Percentiles rank a stretch among this genome's conserved stretches.
phyloP scores from a whole-genome alignment of 2,888 invertebrate species.

The Scelioninae gen. 1 region DNA sequence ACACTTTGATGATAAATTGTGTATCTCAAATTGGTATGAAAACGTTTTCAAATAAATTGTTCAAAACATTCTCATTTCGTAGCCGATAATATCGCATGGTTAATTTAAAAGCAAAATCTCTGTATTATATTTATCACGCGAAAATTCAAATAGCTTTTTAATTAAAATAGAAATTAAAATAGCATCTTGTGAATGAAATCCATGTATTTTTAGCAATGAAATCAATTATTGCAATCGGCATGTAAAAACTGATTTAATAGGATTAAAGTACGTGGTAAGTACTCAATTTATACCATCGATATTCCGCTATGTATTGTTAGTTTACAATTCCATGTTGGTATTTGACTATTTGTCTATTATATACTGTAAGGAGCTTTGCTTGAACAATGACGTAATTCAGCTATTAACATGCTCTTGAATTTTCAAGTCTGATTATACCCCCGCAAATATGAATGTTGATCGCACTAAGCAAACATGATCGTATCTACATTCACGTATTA shows the following conservation, averaged over 20 bases:
- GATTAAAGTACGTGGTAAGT: conserved; percentile 22
- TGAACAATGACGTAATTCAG: conserved; percentile 59
- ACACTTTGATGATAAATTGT: too few relatives aligned
- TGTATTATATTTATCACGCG: too few relatives aligned
- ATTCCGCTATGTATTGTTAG: conserved; percentile 10
- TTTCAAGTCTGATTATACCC: conserved; percentile 57
- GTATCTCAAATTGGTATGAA: too few relatives aligned
- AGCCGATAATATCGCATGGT: too few relatives aligned
- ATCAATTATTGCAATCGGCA: background rate
- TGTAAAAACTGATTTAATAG: conserved; percentile 29
- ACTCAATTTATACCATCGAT: conserved; percentile 15
- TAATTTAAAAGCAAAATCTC: too few relatives aligned
- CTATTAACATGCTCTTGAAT: conserved; percentile 63
- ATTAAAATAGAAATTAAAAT: too few relatives aligned
- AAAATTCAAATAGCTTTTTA: too few relatives aligned
- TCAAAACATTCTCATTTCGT: too few relatives aligned
- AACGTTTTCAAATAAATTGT: too few relatives aligned
- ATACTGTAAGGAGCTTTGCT: conserved; percentile 56
- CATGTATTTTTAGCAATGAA: background rate
- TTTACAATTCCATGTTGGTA: conserved; percentile 20
- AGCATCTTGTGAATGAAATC: too few relatives aligned
- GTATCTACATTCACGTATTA: conserved; percentile 48
- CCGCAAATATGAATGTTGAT: conserved; percentile 55
- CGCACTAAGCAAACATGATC: conserved; percentile 58
- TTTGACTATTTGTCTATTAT: conserved; percentile 33